Evolutionary conservation across 2,888 invertebrate genomes (phyloP).

Genomic region (Abscondita cerata): DNA sequence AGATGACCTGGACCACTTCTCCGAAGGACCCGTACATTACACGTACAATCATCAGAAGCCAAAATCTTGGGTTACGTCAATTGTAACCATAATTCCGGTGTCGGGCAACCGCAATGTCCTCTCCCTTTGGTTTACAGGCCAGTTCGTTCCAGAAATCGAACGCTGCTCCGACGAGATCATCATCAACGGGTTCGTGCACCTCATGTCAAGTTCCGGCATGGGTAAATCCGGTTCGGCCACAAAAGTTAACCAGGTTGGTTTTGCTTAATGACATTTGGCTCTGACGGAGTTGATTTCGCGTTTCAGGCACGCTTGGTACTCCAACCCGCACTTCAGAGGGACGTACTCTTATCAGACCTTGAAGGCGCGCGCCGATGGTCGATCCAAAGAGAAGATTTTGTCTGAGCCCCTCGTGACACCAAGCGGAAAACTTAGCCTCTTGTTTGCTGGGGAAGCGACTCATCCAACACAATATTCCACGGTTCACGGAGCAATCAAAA

Average conservation of each 20-base stretch:
- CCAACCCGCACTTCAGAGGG: slow-evolving; percentile 66
- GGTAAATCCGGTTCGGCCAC: no score
- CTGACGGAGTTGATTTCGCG: no score
- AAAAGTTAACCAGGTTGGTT: no score
- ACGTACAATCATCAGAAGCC: background rate
- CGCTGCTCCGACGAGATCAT: slow-evolving; percentile 62
- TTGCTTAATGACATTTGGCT: no score
- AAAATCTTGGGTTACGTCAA: slow-evolving; percentile 65
- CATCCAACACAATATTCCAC: slow-evolving; percentile 55
- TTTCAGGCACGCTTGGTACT: slow-evolving; percentile 70
- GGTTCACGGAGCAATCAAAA: slow-evolving; percentile 59
- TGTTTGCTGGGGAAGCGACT: slow-evolving; percentile 66
- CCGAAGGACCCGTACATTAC: background rate
- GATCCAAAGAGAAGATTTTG: slow-evolving; percentile 11
- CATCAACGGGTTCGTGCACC: slow-evolving; percentile 57
- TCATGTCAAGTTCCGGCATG: slow-evolving; percentile 7
- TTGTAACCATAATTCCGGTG: slow-evolving; percentile 68
- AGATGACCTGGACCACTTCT: slow-evolving; percentile 48
- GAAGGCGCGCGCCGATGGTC: slow-evolving; percentile 22
- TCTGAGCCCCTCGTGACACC: slow-evolving; percentile 11
- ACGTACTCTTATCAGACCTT: slow-evolving; percentile 38
- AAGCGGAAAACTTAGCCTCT: slow-evolving; percentile 39
- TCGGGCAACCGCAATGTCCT: slow-evolving; percentile 67
- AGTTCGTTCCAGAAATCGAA: slow-evolving; percentile 69
- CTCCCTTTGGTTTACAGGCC: slow-evolving; percentile 71